A percentile compares a stretch with the other conserved stretches of the same genome.
phyloP scores from a whole-genome alignment of 92 coral and sea anemone species.

The Actinostola sp. region DNA sequence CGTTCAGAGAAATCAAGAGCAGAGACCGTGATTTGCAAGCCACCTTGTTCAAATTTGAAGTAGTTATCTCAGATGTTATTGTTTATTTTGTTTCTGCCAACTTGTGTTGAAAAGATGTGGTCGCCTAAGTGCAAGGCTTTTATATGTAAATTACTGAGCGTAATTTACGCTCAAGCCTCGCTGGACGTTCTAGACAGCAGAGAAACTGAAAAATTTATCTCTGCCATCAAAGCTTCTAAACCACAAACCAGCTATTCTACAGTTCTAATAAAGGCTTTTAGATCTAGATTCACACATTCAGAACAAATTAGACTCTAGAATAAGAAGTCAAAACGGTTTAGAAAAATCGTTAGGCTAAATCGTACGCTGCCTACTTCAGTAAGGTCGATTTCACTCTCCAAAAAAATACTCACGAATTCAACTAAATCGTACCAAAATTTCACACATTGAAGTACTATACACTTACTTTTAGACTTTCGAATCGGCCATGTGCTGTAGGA shows the following conservation, averaged over 20 bases:
- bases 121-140: constrained; percentile 2
- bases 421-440: background rate
- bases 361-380: constrained; percentile 4
- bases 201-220: background rate
- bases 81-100: constrained; percentile 25
- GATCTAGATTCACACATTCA: background rate
- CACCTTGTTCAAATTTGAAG: constrained; percentile 3
- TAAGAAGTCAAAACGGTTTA: background rate
- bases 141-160: constrained; percentile 12
- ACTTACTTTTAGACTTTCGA: constrained; percentile 51
- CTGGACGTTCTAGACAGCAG: background rate
- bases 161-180: background rate
- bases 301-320: background rate
- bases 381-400: background rate
- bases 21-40: background rate
- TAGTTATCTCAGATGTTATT: constrained; percentile 5
- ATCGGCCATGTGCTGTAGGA: constrained; percentile 49
- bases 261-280: background rate
- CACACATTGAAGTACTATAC: background rate
- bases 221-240: background rate
- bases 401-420: background rate
- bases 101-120: constrained; percentile 40
- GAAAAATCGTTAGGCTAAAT: constrained; percentile 13
- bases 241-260: background rate
- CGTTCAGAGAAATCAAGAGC: background rate